These are phyloP conservation scores for Eilema sororculum DNA, from an alignment of 2,888 invertebrate genomes.

Conservation along the genomic window DNA sequence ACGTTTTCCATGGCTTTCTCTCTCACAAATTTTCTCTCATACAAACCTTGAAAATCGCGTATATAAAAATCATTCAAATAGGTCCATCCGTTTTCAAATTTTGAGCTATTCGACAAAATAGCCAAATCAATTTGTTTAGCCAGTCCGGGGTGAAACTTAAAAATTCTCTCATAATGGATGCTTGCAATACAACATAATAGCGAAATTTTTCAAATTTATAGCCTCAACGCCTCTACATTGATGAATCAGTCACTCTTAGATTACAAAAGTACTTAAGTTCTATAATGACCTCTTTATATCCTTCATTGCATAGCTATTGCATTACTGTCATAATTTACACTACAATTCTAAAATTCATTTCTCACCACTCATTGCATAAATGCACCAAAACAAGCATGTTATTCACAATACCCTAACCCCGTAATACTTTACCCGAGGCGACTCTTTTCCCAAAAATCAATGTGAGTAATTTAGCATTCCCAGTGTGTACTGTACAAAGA, in stretches of 20 bases:
- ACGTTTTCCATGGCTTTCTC: not conserved
- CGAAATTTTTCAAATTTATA: not conserved
- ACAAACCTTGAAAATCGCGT: not conserved
- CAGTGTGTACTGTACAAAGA: slow-evolving; percentile 50
- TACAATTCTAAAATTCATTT: not conserved
- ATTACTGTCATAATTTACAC: not conserved
- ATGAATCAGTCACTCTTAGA: not conserved
- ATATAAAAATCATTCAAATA: not conserved
- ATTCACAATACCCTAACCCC: not conserved
- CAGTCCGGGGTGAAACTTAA: not conserved
- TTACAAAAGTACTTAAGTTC: not conserved
- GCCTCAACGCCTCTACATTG: not conserved
- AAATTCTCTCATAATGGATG: too few species aligned
- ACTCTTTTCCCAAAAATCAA: slow-evolving; percentile 59
- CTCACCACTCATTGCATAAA: not conserved
- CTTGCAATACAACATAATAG: too few species aligned
- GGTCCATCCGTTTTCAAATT: not conserved
- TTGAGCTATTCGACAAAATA: not conserved
- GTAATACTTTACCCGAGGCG: slow-evolving; percentile 10
- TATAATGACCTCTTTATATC: not conserved
- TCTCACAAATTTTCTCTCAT: not conserved
- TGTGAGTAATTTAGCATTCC: slow-evolving; percentile 67
- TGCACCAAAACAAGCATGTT: not conserved
- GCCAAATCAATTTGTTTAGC: not conserved
- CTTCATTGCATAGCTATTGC: not conserved